A percentile compares a stretch with the other conserved stretches of the same genome.
Evolutionary conservation across 1,140 invertebrate genomes (phyloP).

Genomic region (Trachelipus rathkii): DNA sequence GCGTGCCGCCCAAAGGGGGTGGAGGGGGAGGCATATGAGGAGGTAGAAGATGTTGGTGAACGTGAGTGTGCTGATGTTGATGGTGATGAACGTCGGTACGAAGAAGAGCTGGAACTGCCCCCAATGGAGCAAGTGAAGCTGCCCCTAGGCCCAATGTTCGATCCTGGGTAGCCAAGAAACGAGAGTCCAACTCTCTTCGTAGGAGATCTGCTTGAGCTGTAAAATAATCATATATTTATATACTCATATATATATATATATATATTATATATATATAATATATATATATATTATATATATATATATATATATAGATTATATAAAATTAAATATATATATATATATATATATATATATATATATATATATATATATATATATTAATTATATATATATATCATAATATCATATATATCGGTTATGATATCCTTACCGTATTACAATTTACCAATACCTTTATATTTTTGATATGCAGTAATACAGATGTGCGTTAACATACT

Average conservation of each 20-base stretch:
- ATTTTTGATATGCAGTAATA: too few relatives aligned
- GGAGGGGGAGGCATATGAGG: conserved; percentile 62
- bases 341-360: too few relatives aligned
- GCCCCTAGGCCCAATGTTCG: conserved; percentile 57
- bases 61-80: conserved; percentile 84
- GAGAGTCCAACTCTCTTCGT: conserved; percentile 81
- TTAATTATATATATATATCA: too few relatives aligned
- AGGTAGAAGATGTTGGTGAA: conserved; percentile 65
- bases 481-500: too few relatives aligned
- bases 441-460: too few relatives aligned
- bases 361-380: too few relatives aligned
- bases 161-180: conserved; percentile 76
- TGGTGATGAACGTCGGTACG: conserved; percentile 80
- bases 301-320: too few relatives aligned
- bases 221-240: neutral
- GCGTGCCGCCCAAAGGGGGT: conserved; percentile 48
- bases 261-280: neutral
- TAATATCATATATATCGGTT: too few relatives aligned
- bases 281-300: neutral
- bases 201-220: conserved; percentile 64
- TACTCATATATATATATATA: neutral
- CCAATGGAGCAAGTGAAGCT: conserved; percentile 65
- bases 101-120: conserved; percentile 72
- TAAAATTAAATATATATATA: too few relatives aligned
- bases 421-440: too few relatives aligned